Percentiles rank a stretch among this genome's conserved stretches.
Conservation (phyloP, 37 sponge, comb jelly and placozoan species). For the Aphrocallistes beatrix region DNA sequence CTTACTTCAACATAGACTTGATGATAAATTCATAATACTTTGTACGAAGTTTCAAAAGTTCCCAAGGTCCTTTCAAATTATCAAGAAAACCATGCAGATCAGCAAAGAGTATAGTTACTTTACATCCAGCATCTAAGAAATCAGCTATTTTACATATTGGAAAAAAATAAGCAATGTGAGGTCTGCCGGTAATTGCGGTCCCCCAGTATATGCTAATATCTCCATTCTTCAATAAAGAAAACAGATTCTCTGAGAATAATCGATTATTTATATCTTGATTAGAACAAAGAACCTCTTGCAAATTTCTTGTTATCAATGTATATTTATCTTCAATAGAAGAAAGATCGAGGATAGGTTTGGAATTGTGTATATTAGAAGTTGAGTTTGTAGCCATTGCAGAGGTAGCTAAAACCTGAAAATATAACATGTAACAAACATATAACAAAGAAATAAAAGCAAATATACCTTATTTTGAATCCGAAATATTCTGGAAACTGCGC, state of each 20-base stretch:
- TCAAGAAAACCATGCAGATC: conserved; percentile 92
- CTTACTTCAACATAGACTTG: conserved; percentile 29
- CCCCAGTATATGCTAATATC: conserved; percentile 86
- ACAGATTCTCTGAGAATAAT: not conserved
- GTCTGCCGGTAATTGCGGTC: conserved; percentile 90
- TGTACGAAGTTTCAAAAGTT: conserved; percentile 53
- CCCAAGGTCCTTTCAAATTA: conserved; percentile 95
- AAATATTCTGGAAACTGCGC: no score
- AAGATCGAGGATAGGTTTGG: no score
- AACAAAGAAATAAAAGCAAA: no score
- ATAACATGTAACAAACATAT: no score
- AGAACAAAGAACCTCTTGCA: not conserved
- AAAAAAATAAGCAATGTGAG: conserved; percentile 96
- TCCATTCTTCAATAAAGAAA: conserved; percentile 21
- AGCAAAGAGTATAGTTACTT: conserved; percentile 84
- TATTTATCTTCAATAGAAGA: not conserved
- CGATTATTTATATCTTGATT: not conserved
- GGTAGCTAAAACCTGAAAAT: no score
- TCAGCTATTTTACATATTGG: conserved; percentile 82
- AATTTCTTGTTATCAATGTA: not conserved
- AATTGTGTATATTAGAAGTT: no score
- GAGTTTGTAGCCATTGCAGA: no score
- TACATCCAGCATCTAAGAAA: conserved; percentile 83
- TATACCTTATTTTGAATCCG: no score
- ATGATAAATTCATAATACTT: conserved; percentile 87